Conservation (phyloP, 2,797 vertebrate species). For the Phoeniculus purpureus region DNA sequence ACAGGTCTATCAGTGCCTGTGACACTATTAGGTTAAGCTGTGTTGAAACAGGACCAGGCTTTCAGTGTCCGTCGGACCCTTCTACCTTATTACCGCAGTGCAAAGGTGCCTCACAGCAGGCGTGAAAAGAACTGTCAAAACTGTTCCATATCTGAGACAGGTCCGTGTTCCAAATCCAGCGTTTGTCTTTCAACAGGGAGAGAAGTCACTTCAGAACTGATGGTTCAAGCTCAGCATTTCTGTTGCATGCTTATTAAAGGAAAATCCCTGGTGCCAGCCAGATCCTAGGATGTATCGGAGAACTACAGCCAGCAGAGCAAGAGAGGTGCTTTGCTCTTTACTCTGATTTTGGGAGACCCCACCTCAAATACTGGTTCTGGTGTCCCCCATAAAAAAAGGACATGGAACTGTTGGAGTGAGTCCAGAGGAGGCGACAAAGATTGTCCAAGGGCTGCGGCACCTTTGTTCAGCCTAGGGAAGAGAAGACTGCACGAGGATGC, state of each 20-base stretch:
- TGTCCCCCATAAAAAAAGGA: too few species aligned
- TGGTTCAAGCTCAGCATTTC: constrained; percentile 25
- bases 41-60: constrained; percentile 1
- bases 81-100: neutral
- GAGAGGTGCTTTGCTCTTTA: too few species aligned
- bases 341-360: too few species aligned
- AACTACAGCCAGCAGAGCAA: too few species aligned
- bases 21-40: neutral
- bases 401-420: too few species aligned
- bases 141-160: neutral
- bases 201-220: constrained; percentile 1
- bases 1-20: constrained; percentile 42
- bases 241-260: neutral
- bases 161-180: neutral
- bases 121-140: neutral
- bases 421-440: too few species aligned
- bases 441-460: too few species aligned
- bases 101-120: neutral
- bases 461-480: too few species aligned
- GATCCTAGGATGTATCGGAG: too few species aligned
- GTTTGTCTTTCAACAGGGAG: constrained; percentile 4
- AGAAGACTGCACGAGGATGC: too few species aligned
- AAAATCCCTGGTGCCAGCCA: neutral
- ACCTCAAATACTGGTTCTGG: too few species aligned
- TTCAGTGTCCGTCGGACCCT: neutral